Conservation (phyloP, 2,113 vertebrate genomes). For the Lutjanus erythropterus region DNA sequence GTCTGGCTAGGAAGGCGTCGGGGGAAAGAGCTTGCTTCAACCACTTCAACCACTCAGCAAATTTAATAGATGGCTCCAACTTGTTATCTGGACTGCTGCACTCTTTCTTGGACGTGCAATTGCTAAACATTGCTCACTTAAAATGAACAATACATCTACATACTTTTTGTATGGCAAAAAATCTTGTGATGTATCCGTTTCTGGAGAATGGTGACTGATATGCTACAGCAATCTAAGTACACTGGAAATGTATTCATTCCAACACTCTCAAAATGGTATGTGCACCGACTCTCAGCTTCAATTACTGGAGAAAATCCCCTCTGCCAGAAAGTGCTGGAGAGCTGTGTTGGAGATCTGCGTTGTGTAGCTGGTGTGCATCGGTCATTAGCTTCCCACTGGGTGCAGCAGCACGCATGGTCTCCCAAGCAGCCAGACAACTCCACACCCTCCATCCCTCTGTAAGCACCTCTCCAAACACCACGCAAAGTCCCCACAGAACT, state of each 20-base stretch:
- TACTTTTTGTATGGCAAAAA: too few species aligned
- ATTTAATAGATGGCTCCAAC: too few species aligned
- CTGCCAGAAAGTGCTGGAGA: slow-evolving; percentile 42
- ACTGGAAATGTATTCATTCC: slow-evolving; percentile 11
- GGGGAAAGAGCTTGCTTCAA: too few species aligned
- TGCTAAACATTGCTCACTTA: too few species aligned
- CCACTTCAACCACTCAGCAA: too few species aligned
- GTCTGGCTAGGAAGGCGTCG: too few species aligned
- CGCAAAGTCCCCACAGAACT: slow-evolving; percentile 45
- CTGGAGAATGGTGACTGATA: not conserved
- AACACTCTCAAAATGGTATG: slow-evolving; percentile 9
- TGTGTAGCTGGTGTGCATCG: slow-evolving; percentile 51
- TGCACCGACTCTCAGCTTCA: slow-evolving; percentile 55
- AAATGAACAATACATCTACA: too few species aligned
- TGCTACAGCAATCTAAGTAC: not conserved
- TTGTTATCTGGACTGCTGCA: too few species aligned
- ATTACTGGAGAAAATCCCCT: slow-evolving; percentile 68
- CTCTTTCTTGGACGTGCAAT: too few species aligned
- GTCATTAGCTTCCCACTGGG: slow-evolving; percentile 77
- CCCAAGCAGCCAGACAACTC: slow-evolving; percentile 57
- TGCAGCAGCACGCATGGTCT: slow-evolving; percentile 70
- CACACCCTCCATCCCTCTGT: slow-evolving; percentile 51
- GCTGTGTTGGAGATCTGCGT: slow-evolving; percentile 43
- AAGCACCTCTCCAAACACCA: slow-evolving; percentile 50
- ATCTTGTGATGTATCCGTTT: not conserved